Base-by-base conservation (phyloP, 2,113 vertebrate genomes). In the Pongo abelii region DNA sequence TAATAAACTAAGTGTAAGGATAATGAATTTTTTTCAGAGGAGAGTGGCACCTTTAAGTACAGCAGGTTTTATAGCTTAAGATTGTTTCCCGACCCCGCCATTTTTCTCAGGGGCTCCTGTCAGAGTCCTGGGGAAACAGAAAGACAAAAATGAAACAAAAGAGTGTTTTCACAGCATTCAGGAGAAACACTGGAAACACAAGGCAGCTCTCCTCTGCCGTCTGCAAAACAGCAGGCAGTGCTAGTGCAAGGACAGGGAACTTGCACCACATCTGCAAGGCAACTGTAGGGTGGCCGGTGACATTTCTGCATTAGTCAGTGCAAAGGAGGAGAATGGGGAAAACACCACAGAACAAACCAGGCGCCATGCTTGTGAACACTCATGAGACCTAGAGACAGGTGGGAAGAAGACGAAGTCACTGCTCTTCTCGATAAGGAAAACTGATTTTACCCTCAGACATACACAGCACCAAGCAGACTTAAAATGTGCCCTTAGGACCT, bases 21-120 rank as follows among this genome's bases (percentile, higher is more conserved):
- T 55, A 55, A 50, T 25, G 67, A 64, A 59, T 72, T 97, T 22
- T 7, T 72, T 93, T 89, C 72, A 77, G 88, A 96, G 57, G 55
- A 88, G 17, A 96, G 52, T 57, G 69, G 30, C 32, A 85, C 35
- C 43, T 89, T 88, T 64, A 91, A 94, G 43, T 25, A 43, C 43
- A 78, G 67, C 22, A 55, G 14, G 38, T 80, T 74, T 84, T 22
- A 70, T 2, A 50, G 13, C 35, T 91, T 70, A 61, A 85, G 57
- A 89, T 27, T 52, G 84, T 83, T 93, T 95, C 67, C 79, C 95
- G 91, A 77, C 22, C 50, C 55, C 35, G 78, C 30, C 13, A 0
- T 97, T 91, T 89, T 52, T 93, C 87, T 91, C 35, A 25, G 50
- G 30, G 32, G 17, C 27, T 92, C 46, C 5, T 64, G 32, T 38